Evolutionary conservation across 2,113 vertebrate genomes (phyloP).

Genomic region (Ictidomys tridecemlineatus): DNA sequence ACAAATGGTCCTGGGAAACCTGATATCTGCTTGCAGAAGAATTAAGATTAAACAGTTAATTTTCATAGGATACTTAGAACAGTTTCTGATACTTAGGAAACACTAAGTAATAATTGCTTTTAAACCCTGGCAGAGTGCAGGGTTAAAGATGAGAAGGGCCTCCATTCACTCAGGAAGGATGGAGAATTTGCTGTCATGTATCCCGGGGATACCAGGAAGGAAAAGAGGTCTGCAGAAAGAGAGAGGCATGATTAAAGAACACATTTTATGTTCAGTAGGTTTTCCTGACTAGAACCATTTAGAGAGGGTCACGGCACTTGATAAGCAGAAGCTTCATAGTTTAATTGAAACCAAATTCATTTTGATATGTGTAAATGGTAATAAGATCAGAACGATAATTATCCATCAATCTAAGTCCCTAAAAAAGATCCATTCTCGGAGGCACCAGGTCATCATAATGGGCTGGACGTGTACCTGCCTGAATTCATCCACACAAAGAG

Average conservation of each 20-base stretch:
- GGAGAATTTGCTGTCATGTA: background rate
- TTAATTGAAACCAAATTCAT: background rate
- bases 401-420: background rate
- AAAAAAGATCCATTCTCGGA: background rate
- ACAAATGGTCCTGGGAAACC: background rate
- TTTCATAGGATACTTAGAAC: background rate
- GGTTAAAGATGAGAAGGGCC: fast-evolving
- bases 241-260: background rate
- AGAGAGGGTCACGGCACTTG: background rate
- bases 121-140: background rate
- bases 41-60: background rate
- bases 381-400: background rate
- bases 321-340: background rate
- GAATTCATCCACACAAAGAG: background rate
- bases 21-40: background rate
- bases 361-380: background rate
- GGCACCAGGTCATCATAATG: fast-evolving
- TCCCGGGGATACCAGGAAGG: background rate
- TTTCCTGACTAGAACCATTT: background rate
- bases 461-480: background rate
- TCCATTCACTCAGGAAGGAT: background rate
- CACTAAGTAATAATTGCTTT: background rate
- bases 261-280: background rate
- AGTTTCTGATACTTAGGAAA: background rate
- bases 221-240: background rate